A percentile compares a stretch with the other conserved stretches of the same genome.
These are phyloP conservation scores for Mastacembelus armatus DNA, from an alignment of 2,797 vertebrate species.

Conservation along the genomic window DNA sequence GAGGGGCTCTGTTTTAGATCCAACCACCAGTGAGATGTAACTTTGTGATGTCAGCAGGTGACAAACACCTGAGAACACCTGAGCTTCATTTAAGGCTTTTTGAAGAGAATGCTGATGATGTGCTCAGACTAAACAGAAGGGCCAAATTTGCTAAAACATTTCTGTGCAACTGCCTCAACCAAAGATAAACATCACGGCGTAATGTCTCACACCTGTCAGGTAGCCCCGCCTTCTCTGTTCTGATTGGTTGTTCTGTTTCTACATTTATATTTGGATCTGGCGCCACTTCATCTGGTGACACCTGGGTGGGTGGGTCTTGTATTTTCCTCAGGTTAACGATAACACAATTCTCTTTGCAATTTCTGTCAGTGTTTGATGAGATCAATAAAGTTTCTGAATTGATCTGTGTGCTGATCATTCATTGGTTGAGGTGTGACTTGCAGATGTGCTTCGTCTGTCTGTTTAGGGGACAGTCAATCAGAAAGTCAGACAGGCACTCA, in stretches of 20 bases:
- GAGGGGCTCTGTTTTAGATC: neutral
- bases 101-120: neutral
- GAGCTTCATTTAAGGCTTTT: neutral
- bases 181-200: too few species aligned
- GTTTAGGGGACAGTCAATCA: too few species aligned
- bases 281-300: conserved; percentile 16
- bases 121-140: neutral
- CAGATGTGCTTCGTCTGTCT: too few species aligned
- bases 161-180: too few species aligned
- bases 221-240: too few species aligned
- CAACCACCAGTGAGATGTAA: neutral
- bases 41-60: neutral
- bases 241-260: conserved; percentile 7
- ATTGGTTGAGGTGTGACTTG: too few species aligned
- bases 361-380: conserved; percentile 46
- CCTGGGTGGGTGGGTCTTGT: neutral
- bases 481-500: too few species aligned
- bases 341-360: too few species aligned
- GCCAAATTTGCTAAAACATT: too few species aligned
- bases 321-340: conserved; percentile 58
- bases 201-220: too few species aligned
- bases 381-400: conserved; percentile 61
- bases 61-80: conserved; percentile 1
- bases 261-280: conserved; percentile 47
- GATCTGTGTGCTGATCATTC: neutral